Percentiles rank a stretch among this genome's conserved stretches.
Evolutionary conservation across 2,113 vertebrate genomes (phyloP).

Genomic region (Cathartes aura): DNA sequence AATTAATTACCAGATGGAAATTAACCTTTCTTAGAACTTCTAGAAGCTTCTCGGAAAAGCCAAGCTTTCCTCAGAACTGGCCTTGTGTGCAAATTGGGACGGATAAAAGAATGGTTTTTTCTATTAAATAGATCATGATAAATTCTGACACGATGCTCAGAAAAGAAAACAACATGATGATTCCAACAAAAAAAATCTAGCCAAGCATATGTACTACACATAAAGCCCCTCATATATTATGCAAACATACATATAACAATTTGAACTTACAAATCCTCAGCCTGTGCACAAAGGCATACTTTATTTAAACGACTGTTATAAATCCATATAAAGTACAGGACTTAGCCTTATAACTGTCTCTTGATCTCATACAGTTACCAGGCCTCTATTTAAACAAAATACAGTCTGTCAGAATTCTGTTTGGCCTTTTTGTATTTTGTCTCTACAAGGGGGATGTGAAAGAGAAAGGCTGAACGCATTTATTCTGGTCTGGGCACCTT

Average conservation of each 20-base stretch:
- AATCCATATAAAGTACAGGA: neutral
- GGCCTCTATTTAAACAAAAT: slow-evolving; percentile 13
- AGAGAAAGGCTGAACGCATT: neutral
- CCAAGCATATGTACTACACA: neutral
- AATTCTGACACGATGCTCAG: neutral
- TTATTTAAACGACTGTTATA: neutral
- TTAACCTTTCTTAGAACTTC: neutral
- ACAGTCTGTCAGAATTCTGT: neutral
- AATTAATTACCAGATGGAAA: slow-evolving; percentile 2
- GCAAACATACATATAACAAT: neutral
- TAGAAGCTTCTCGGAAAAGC: neutral
- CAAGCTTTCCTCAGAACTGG: neutral
- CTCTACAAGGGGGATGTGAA: slow-evolving; percentile 1
- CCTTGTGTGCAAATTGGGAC: neutral
- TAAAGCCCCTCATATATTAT: neutral
- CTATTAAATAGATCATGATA: neutral
- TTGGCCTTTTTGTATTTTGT: neutral
- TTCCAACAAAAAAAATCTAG: neutral
- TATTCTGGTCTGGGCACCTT: slow-evolving; percentile 3
- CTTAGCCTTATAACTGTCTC: neutral
- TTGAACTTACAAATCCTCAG: neutral
- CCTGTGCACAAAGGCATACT: neutral
- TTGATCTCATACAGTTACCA: neutral
- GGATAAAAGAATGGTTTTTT: neutral
- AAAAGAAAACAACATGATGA: neutral